A percentile compares a stretch with the other conserved stretches of the same genome.
Conservation (phyloP, 2,113 vertebrate species). For the Alligator mississippiensis region DNA sequence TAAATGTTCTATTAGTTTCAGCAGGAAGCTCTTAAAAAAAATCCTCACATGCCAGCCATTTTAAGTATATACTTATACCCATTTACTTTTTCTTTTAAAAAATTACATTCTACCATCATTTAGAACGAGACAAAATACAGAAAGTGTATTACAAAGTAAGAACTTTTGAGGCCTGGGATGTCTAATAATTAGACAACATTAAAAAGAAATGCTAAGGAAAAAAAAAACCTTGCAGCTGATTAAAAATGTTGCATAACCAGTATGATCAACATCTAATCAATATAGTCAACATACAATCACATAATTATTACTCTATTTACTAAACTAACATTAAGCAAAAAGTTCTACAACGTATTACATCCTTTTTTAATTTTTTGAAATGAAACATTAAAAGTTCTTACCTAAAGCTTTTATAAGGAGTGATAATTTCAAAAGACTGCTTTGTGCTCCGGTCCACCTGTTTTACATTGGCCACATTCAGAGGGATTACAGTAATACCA, state of each 20-base stretch:
- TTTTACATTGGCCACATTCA: conserved; percentile 90
- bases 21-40: neutral
- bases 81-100: neutral
- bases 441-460: conserved; percentile 84
- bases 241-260: neutral
- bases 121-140: neutral
- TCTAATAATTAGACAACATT: neutral
- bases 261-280: neutral
- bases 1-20: neutral
- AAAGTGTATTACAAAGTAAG: neutral
- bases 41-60: too few species aligned
- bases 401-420: conserved; percentile 97
- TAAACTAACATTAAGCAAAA: neutral
- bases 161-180: neutral
- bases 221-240: neutral
- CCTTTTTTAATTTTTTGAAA: neutral
- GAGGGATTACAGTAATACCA: conserved; percentile 88
- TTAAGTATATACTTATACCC: too few species aligned
- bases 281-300: too few species aligned
- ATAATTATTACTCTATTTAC: neutral
- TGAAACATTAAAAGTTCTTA: conserved; percentile 64
- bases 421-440: conserved; percentile 93
- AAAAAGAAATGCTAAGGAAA: neutral
- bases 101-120: neutral
- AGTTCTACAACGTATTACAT: neutral